Percentiles rank a stretch among this genome's conserved stretches.
Evolutionary conservation across 2,113 vertebrate species (phyloP).

Genomic region (Vanacampus margaritifer): DNA sequence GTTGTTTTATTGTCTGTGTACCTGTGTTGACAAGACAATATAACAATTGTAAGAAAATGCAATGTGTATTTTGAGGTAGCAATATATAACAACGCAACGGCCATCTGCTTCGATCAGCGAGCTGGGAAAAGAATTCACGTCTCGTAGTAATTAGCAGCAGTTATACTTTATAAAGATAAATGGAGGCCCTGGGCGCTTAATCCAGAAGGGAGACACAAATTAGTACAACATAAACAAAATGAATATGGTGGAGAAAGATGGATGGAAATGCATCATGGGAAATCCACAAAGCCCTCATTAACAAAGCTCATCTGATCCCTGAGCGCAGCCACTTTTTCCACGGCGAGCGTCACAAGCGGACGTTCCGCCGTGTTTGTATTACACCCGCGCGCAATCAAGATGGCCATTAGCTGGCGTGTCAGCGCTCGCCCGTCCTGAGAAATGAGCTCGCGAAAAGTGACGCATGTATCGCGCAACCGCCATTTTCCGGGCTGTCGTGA

Average conservation of each 20-base stretch:
- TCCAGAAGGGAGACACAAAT: conserved; percentile 1
- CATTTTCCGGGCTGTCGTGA: conserved; percentile 16
- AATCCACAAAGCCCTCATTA: not conserved
- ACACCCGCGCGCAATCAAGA: conserved; percentile 22
- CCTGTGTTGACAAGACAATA: too few relatives aligned
- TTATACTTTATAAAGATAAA: conserved; percentile 3
- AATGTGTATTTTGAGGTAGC: not conserved
- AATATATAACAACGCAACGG: not conserved
- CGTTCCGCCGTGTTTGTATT: conserved; percentile 24
- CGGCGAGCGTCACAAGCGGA: not conserved
- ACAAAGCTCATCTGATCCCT: not conserved
- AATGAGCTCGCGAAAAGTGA: conserved; percentile 29
- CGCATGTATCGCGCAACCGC: conserved; percentile 14
- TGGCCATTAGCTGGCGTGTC: conserved; percentile 25
- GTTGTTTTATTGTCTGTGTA: too few relatives aligned
- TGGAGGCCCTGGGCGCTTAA: not conserved
- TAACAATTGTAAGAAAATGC: too few relatives aligned
- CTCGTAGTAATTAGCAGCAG: not conserved
- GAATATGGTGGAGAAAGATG: conserved; percentile 1
- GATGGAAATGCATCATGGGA: not conserved
- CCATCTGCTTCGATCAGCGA: not conserved
- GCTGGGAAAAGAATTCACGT: not conserved
- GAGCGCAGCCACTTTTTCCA: not conserved
- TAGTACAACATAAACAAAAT: conserved; percentile 3
- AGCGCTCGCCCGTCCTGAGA: not conserved